phyloP scores from a whole-genome alignment of 2,113 vertebrate genomes.

The Pseudolaguvia tuberculata region DNA sequence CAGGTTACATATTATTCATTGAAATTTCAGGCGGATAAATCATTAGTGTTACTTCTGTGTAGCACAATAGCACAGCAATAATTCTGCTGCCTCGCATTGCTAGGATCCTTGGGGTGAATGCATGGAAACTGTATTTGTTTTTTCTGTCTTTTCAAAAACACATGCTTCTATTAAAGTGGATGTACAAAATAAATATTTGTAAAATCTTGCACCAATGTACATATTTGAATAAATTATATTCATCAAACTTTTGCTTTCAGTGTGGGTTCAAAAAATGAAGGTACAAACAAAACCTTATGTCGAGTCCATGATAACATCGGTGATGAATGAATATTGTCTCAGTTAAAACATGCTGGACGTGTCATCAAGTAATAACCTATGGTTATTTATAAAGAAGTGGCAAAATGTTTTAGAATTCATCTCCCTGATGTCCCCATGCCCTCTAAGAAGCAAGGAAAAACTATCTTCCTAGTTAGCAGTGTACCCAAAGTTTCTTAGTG shows the following conservation, averaged over 20 bases:
- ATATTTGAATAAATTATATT: background rate
- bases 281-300: no score
- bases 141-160: background rate
- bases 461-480: background rate
- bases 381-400: background rate
- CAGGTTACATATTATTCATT: background rate
- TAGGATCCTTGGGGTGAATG: background rate
- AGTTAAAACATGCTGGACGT: slow-evolving; percentile 16
- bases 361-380: background rate
- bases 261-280: background rate
- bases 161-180: background rate
- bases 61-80: background rate
- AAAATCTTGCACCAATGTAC: background rate
- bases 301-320: background rate
- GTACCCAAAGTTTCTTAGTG: background rate
- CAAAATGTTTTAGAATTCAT: slow-evolving; percentile 4
- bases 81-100: background rate
- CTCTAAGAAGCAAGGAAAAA: background rate
- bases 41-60: background rate
- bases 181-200: background rate
- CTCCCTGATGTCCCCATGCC: background rate
- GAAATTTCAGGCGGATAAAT: background rate
- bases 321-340: background rate
- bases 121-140: background rate
- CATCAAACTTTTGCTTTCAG: background rate